phyloP scores from a whole-genome alignment of 2,888 invertebrate genomes.

The Alentia gelatinosa region DNA sequence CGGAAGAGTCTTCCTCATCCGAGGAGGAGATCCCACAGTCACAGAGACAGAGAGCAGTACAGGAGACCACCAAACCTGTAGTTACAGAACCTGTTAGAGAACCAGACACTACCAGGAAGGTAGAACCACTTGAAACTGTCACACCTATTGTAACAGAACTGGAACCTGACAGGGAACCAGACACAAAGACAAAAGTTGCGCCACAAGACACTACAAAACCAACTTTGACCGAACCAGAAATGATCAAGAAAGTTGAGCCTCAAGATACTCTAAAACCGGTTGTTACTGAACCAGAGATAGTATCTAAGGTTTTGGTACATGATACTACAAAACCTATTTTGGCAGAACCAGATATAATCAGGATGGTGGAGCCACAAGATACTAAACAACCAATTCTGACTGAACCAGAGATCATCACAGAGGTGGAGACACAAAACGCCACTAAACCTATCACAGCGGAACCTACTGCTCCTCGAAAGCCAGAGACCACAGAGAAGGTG shows the following conservation, averaged over 20 bases:
- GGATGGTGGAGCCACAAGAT: not conserved
- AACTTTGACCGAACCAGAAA: not conserved
- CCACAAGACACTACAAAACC: not conserved
- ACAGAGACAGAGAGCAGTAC: not conserved
- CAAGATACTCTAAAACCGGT: not conserved
- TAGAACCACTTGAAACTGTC: not conserved
- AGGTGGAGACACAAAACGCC: too few species aligned
- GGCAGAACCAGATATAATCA: not conserved
- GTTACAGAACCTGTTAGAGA: too few species aligned
- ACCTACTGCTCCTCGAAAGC: too few species aligned
- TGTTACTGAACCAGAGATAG: not conserved
- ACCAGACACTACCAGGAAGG: too few species aligned
- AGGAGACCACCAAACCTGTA: too few species aligned
- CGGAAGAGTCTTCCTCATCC: too few species aligned
- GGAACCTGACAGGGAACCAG: not conserved
- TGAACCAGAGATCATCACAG: too few species aligned
- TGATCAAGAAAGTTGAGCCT: not conserved
- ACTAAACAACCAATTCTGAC: too few species aligned
- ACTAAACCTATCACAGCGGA: too few species aligned
- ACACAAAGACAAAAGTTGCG: not conserved
- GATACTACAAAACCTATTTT: too few species aligned
- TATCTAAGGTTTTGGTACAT: too few species aligned
- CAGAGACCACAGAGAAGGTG: too few species aligned
- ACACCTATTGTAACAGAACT: not conserved
- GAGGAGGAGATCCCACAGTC: not conserved